These are phyloP conservation scores for Linepithema humile DNA, from an alignment of 1,140 invertebrate species.

Conservation along the genomic window DNA sequence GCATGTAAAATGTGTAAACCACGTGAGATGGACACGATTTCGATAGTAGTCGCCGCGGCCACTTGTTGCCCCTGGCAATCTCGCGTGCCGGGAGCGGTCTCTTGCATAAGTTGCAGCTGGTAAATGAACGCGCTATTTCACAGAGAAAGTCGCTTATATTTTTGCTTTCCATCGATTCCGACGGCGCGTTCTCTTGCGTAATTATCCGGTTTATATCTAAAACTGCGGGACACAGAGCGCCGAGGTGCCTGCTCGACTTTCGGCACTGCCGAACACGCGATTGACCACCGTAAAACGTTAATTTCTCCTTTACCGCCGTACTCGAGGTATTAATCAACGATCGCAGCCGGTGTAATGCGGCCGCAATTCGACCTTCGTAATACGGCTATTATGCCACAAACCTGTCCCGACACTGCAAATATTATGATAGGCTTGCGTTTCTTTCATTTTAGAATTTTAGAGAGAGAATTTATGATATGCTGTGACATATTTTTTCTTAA, in stretches of 20 bases:
- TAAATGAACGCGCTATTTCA: slow-evolving; percentile 81
- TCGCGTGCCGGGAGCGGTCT: slow-evolving; percentile 68
- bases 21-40: not conserved
- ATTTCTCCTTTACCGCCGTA: not conserved
- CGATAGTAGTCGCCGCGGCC: not conserved
- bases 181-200: slow-evolving; percentile 65
- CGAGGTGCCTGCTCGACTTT: slow-evolving; percentile 52
- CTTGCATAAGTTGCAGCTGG: slow-evolving; percentile 79
- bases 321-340: not conserved
- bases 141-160: slow-evolving; percentile 83
- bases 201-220: slow-evolving; percentile 72
- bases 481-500: not conserved
- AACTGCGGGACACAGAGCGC: slow-evolving; percentile 44
- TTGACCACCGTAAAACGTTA: not conserved
- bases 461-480: not conserved
- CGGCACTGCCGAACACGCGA: not conserved
- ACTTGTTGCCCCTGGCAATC: slow-evolving; percentile 30
- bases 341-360: not conserved
- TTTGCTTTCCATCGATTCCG: slow-evolving; percentile 82
- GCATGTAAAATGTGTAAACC: no score
- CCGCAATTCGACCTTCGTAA: slow-evolving; percentile 2
- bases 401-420: not conserved
- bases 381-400: not conserved
- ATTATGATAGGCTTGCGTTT: not conserved
- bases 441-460: not conserved